These are phyloP conservation scores for Dicaeum eximium DNA, from an alignment of 2,113 vertebrate genomes.

Conservation along the genomic window DNA sequence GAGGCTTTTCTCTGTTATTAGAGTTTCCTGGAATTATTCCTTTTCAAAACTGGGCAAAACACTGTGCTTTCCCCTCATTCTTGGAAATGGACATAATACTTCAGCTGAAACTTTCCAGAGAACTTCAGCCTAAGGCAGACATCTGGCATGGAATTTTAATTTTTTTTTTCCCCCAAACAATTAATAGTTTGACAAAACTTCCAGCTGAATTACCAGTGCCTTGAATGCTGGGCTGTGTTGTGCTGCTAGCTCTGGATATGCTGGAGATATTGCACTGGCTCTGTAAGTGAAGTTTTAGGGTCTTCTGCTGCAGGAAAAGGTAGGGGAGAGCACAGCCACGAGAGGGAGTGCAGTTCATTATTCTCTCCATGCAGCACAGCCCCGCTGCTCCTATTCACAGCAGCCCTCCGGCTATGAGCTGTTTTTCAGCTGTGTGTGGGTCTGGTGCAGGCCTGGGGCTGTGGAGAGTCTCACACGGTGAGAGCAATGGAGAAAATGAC, in stretches of 20 bases:
- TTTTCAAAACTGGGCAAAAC: constrained; percentile 18
- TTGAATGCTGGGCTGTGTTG: not conserved
- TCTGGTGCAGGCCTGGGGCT: not conserved
- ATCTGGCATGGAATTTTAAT: not conserved
- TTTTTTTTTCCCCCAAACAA: not conserved
- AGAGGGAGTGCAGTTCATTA: not conserved
- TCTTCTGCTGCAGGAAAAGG: not conserved
- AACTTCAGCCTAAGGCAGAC: constrained; percentile 42
- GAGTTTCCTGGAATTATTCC: constrained; percentile 21
- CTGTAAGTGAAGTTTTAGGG: not conserved
- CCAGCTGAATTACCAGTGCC: not conserved
- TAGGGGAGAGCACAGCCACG: not conserved
- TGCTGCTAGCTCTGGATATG: not conserved
- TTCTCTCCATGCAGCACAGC: not conserved
- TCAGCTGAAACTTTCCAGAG: constrained; percentile 2
- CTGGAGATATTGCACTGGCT: not conserved
- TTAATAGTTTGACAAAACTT: not conserved
- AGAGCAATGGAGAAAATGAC: not conserved
- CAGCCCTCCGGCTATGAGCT: not conserved
- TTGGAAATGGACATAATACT: constrained; percentile 33
- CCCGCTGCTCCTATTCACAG: not conserved
- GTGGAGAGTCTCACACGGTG: not conserved
- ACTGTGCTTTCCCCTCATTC: constrained; percentile 14
- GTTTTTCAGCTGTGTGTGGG: not conserved
- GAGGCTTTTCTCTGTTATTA: not conserved